Evolutionary conservation across 2,888 invertebrate species (phyloP), one percentile per base, ranked within the genome.

Genomic region (Clostera curtula): DNA sequence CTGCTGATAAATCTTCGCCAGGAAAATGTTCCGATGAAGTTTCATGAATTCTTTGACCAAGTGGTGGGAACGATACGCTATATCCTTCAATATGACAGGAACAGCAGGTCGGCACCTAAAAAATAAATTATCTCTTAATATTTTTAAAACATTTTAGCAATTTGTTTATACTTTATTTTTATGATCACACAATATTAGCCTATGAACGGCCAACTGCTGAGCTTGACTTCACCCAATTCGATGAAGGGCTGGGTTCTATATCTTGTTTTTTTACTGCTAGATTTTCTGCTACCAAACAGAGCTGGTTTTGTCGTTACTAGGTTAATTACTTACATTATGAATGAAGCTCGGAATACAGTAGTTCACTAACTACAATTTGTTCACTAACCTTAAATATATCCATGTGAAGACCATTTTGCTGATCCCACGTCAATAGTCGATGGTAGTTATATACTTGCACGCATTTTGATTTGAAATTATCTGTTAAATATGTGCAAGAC

Each of bases 391-490:
- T 93, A 51, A 93, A 93, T 34, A 93, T 92, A 56, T 93, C 93
- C 86, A 93, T 92, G 44, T 93, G 93, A 1, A 93, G 84, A 5
- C 93, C 93, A 25, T 90, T 87, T 29, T 89, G 88, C 39, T 91
- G 89, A 55, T 93, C 93, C 93, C 93, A 94, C 1, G 93, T 92
- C 3, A 94, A 63, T 1, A 94, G 79, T 3, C 93, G 85, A 52
- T 94, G 93, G 50, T 93, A 93, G 56, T 93, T 93, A 62, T 92
- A 93, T 0, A 94, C 90, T 83, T 94, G 94, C 2, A 89, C 86
- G 57, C 94, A 94, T 46, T 91, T 89, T 0, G 93, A 93, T 40
- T 90, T 89, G 57, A 92, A 91, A 41, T 91, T 90, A 31, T 91
- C 91, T 0, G 92, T 90, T 25, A 94, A 84, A 56, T 92, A 93